Conservation (phyloP, 2,888 invertebrate species). For the Cataglyphis rosenhaueri region DNA sequence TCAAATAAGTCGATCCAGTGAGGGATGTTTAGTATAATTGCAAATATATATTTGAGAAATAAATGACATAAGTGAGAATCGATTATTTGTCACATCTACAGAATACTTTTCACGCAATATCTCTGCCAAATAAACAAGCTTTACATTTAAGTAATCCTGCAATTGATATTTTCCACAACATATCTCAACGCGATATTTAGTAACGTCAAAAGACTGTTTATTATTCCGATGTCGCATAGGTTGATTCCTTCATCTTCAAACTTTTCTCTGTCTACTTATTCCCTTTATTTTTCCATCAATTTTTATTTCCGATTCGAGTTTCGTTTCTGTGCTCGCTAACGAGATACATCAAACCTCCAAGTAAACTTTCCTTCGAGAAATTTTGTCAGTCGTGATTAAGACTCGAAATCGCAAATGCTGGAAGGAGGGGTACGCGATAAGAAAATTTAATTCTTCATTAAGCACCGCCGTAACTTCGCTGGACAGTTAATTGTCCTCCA, state of each 20-base stretch:
- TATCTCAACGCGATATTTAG: conserved; percentile 29
- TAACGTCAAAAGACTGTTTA: conserved; percentile 61
- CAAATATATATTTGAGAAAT: neutral
- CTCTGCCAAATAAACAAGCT: conserved; percentile 47
- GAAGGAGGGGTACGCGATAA: conserved; percentile 75
- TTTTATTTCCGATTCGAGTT: conserved; percentile 45
- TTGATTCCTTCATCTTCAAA: conserved; percentile 61
- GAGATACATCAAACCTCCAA: conserved; percentile 77
- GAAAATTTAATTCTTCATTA: conserved; percentile 81
- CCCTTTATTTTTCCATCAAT: neutral
- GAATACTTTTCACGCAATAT: conserved; percentile 49
- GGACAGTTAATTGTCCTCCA: conserved; percentile 72
- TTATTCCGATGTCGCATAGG: conserved; percentile 65
- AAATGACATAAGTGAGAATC: neutral
- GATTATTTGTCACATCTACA: neutral
- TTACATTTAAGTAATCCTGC: conserved; percentile 50
- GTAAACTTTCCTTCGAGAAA: conserved; percentile 75
- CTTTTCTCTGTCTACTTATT: conserved; percentile 51
- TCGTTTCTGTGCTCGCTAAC: conserved; percentile 66
- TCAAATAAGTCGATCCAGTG: neutral
- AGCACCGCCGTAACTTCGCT: conserved; percentile 70
- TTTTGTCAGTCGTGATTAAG: conserved; percentile 79
- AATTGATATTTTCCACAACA: conserved; percentile 47
- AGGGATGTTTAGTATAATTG: neutral
- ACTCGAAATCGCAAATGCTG: conserved; percentile 70